Evolutionary conservation across 2,888 invertebrate genomes (phyloP), one percentile per base, ranked within the genome.

Genomic region (Caenorhabditis drosophilae): DNA sequence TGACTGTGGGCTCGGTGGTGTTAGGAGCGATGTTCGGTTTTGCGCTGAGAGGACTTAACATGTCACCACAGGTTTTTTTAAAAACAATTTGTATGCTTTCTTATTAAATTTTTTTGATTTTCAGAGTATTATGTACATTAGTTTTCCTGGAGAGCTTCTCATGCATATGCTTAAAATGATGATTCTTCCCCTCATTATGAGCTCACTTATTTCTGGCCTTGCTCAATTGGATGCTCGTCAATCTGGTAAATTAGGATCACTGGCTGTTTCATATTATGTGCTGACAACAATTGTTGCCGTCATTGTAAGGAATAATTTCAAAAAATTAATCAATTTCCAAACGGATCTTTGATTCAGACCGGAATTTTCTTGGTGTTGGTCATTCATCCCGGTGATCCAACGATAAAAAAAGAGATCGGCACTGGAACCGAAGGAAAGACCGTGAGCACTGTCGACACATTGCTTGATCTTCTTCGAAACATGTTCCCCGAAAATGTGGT

Each of bases 401-500:
- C 75, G 0, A 84, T 84, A 60, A 84, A 84, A 42, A 63, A 77
- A 34, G 76, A 79, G 23, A 59, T 84, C 34, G 80, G 75, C 35
- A 69, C 70, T 26, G 83, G 77, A 26, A 76, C 68, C 12, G 81
- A 80, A 47, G 76, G 78, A 45, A 76, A 77, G 55, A 73, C 68
- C 20, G 84, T 84, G 56, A 76, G 75, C 59, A 82, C 83, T 77
- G 85, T 93, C 84, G 93, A 93, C 83, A 92, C 92, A 79, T 88
- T 93, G 73, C 86, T 93, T 82, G 93, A 93, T 87, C 89, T 93
- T 83, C 91, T 93, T 82, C 89, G 93, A 85, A 94, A 94, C 85
- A 90, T 92, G 82, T 90, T 93, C 84, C 92, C 93, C 18, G 92
- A 92, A 84, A 93, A 93, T 86, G 88, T 93, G 74, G 91, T 93